Conservation (phyloP, 2,888 invertebrate species). For the Oscheius sp. region DNA sequence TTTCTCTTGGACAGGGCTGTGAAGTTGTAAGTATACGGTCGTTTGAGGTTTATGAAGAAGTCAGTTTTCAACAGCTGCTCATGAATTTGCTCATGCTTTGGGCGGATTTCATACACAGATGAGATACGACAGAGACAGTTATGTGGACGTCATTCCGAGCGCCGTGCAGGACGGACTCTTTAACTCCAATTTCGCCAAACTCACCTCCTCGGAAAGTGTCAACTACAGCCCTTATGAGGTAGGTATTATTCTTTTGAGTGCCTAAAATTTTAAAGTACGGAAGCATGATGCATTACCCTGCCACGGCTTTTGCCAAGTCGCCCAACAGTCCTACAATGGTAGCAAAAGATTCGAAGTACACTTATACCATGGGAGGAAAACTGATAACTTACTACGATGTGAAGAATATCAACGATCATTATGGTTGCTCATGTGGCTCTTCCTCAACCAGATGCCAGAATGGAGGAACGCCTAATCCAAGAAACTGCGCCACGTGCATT, state of each 20-base stretch:
- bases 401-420: slow-evolving; percentile 25
- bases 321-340: not conserved
- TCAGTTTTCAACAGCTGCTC: slow-evolving; percentile 29
- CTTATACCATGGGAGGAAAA: slow-evolving; percentile 21
- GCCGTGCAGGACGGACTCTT: not conserved
- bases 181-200: slow-evolving; percentile 1
- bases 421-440: slow-evolving; percentile 15
- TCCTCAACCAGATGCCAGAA: slow-evolving; percentile 39
- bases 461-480: not conserved
- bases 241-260: not conserved
- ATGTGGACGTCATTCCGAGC: not conserved
- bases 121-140: slow-evolving; percentile 25
- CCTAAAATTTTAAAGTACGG: not conserved
- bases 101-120: slow-evolving; percentile 25
- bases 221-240: slow-evolving; percentile 22
- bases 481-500: not conserved
- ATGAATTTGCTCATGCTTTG: slow-evolving; percentile 31
- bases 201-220: not conserved
- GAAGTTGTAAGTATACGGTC: slow-evolving; percentile 32
- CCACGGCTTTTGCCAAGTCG: not conserved
- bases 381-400: slow-evolving; percentile 22
- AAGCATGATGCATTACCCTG: slow-evolving; percentile 27
- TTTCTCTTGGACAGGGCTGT: slow-evolving; percentile 50
- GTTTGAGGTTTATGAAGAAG: not conserved
- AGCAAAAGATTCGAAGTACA: slow-evolving; percentile 8